Base-by-base conservation (phyloP, 2,888 invertebrate species). In the Xylophagus ater region DNA sequence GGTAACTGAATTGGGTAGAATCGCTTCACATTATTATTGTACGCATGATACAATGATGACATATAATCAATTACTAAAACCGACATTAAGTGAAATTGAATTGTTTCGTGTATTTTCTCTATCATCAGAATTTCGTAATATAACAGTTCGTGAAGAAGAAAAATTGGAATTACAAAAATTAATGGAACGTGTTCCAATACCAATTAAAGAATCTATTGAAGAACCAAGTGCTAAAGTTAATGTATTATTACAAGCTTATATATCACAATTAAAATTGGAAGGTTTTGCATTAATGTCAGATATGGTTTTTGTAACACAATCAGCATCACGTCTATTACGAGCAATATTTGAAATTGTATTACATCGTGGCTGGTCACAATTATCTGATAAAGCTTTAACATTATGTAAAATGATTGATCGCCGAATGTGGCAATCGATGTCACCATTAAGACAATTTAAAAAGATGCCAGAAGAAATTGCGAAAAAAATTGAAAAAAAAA, bases 381-480 rank as follows among this genome's bases (percentile, higher is more conserved):
- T 99, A 37, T 90, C 94, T 1, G 96, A 97, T 59, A 98, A 97
- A 61, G 83, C 93, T 0, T 65, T 99, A 13, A 82, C 92, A 0
- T 71, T 98, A 5, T 96, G 96, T 66, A 99, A 99, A 66, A 98
- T 98, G 97, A 92, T 98, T 43, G 94, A 97, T 60, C 76, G 92
- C 1, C 73, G 97, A 21, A 96, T 97, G 94, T 99, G 98, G 98
- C 96, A 97, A 62, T 94, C 94, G 0, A 94, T 98, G 94, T 94
- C 93, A 2, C 98, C 98, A 2, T 68, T 98, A 10, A 56, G 98
- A 10, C 98, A 99, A 61, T 98, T 98, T 59, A 76, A 87, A 48
- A 97, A 94, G 61, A 93, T 96, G 78, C 97, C 92, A 0, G 93
- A 92, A 56, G 96, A 96, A 69, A 84, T 90, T 13, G 81, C 97